Evolutionary conservation across 1,140 invertebrate genomes (phyloP), one percentile per base, ranked within the genome.

Genomic region (Atta texana): DNA sequence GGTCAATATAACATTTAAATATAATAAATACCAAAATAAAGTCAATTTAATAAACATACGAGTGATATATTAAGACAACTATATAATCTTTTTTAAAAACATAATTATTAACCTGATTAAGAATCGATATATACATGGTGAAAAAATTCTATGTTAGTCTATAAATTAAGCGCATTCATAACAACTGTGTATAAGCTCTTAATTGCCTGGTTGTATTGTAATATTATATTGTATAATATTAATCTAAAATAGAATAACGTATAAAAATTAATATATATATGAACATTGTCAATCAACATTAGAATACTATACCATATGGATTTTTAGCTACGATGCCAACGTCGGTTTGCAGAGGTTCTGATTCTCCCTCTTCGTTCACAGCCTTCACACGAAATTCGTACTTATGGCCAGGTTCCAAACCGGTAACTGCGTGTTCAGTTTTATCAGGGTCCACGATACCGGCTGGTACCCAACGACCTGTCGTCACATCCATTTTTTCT

Each of bases 351-450:
- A 99, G 94, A 14, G 98, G 98, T 92, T 98, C 98, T 0, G 98
- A 99, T 95, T 99, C 98, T 28, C 99, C 99, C 94, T 99, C 98
- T 91, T 99, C 98, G 95, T 99, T 99, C 0, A 98, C 96, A 16
- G 99, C 99, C 92, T 98, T 98, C 0, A 99, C 98, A 85, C 99
- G 96, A 96, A 99, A 99, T 89, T 99, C 97, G 93, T 99, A 99
- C 63, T 98, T 98, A 93, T 98, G 98, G 78, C 98, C 98, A 68
- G 98, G 98, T 95, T 98, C 98, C 16, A 99, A 96, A 59, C 98
- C 98, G 74, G 97, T 98, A 31, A 99, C 97, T 91, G 97, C 97
- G 88, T 97, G 96, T 91, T 99, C 98, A 0, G 98, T 97, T 92
- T 98, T 98, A 78, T 97, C 97, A 6, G 98, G 97, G 93, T 98